These are phyloP conservation scores for Malurus elegans DNA, from an alignment of 2,113 vertebrate genomes.

Conservation along the genomic window DNA sequence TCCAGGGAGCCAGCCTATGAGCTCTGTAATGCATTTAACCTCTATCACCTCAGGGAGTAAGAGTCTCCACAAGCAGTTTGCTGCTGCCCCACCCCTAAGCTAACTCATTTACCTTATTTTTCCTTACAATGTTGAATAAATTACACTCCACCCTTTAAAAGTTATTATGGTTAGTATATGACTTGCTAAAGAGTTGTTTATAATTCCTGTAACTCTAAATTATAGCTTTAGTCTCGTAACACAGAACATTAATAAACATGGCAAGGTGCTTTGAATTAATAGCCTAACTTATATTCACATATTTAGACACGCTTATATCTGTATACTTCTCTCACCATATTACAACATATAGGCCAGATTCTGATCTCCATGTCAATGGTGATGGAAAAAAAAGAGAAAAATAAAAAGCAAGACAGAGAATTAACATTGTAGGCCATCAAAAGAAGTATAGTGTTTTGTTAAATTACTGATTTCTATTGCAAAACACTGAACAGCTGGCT, in stretches of 20 bases:
- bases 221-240: constrained; percentile 67
- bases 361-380: neutral
- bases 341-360: neutral
- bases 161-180: constrained; percentile 64
- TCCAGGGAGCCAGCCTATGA: constrained; percentile 32
- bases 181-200: constrained; percentile 73
- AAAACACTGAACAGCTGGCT: constrained; percentile 1
- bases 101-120: constrained; percentile 59
- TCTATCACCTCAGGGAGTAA: constrained; percentile 61
- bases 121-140: constrained; percentile 70
- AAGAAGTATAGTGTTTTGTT: neutral
- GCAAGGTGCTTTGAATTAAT: constrained; percentile 50
- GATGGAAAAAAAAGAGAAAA: neutral
- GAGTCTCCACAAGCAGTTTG: constrained; percentile 63
- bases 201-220: constrained; percentile 69
- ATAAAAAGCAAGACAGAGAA: neutral
- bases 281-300: constrained; percentile 61
- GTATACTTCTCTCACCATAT: neutral
- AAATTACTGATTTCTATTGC: constrained; percentile 8
- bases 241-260: constrained; percentile 60
- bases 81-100: constrained; percentile 45
- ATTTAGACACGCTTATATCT: constrained; percentile 42
- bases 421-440: neutral
- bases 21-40: constrained; percentile 66
- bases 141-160: constrained; percentile 69